phyloP scores from a whole-genome alignment of 2,888 invertebrate genomes.

The Plebejus melissa region DNA sequence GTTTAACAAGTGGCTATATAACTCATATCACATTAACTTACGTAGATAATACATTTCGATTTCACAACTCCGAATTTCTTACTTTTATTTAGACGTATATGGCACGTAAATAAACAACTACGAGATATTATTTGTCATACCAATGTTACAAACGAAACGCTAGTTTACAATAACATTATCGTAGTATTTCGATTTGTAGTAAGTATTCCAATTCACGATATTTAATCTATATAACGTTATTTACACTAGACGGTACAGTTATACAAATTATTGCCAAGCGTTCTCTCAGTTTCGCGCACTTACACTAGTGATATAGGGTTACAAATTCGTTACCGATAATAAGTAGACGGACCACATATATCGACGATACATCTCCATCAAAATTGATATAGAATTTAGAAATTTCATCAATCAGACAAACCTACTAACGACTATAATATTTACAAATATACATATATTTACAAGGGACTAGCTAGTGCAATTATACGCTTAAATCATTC shows the following conservation, averaged over 20 bases:
- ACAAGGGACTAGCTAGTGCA: constrained; percentile 67
- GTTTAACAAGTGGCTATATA: constrained; percentile 72
- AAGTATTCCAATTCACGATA: not conserved
- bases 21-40: constrained; percentile 76
- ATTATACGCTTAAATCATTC: constrained; percentile 35
- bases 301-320: constrained; percentile 73
- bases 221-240: constrained; percentile 1
- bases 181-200: not conserved
- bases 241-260: constrained; percentile 45
- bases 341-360: constrained; percentile 70
- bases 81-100: constrained; percentile 60
- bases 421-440: constrained; percentile 45
- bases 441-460: constrained; percentile 52
- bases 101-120: constrained; percentile 65
- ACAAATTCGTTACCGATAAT: constrained; percentile 76
- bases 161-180: constrained; percentile 1
- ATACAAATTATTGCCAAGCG: constrained; percentile 74
- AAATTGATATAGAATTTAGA: constrained; percentile 49
- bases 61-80: constrained; percentile 72
- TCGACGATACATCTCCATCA: constrained; percentile 57
- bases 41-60: constrained; percentile 68
- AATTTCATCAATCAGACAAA: constrained; percentile 31
- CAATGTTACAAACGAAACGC: not conserved
- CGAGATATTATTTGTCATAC: constrained; percentile 31
- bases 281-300: constrained; percentile 57